A percentile compares a stretch with the other conserved stretches of the same genome.
These are phyloP conservation scores for Rhorus exstirpatorius DNA, from an alignment of 2,888 invertebrate species.

Conservation along the genomic window DNA sequence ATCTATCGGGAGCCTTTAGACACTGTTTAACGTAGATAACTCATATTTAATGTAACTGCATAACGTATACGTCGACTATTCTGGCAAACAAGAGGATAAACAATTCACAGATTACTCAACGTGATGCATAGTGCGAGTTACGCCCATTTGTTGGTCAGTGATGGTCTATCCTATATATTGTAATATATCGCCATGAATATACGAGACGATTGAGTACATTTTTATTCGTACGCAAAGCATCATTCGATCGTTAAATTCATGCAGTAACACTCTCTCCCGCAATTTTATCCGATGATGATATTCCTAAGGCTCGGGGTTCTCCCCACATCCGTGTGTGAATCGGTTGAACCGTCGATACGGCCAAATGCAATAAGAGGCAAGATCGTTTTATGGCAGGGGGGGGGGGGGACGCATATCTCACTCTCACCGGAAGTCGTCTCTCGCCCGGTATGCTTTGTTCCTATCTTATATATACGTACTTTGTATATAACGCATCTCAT, in stretches of 20 bases:
- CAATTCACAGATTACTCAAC: background rate
- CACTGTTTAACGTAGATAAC: background rate
- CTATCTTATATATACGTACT: conserved; percentile 40
- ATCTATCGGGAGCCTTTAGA: background rate
- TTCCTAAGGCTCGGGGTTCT: background rate
- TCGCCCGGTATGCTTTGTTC: conserved; percentile 30
- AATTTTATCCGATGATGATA: background rate
- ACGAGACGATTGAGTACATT: background rate
- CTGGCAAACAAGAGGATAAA: background rate
- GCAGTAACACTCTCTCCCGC: background rate
- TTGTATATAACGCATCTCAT: too few species aligned
- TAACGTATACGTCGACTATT: conserved; percentile 8
- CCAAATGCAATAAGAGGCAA: too few species aligned
- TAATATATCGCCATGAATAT: background rate
- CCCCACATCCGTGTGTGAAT: background rate
- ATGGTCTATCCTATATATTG: conserved; percentile 2
- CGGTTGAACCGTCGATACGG: background rate
- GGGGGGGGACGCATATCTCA: conserved; percentile 48
- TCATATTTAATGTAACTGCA: conserved; percentile 8
- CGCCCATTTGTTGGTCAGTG: background rate
- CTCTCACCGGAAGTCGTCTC: conserved; percentile 57
- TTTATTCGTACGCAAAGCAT: background rate
- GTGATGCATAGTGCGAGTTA: background rate
- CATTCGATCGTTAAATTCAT: background rate
- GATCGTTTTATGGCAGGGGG: too few species aligned